phyloP scores from a whole-genome alignment of 1,140 invertebrate species.

The Leptopilina clavipes region DNA sequence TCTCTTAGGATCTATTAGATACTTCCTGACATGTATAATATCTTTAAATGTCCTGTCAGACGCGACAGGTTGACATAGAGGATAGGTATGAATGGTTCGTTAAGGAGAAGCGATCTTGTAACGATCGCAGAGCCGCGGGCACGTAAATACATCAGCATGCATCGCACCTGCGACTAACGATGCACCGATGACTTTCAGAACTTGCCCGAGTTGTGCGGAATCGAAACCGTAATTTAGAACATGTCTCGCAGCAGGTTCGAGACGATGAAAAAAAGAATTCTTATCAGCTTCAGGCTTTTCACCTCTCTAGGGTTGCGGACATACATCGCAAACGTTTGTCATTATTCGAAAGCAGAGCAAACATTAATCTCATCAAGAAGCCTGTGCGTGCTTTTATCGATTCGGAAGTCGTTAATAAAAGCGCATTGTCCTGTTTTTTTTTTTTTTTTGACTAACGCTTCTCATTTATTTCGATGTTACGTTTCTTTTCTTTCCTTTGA shows the following conservation, averaged over 20 bases:
- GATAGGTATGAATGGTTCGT: conserved; percentile 31
- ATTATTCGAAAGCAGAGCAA: conserved; percentile 10
- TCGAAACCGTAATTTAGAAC: conserved; percentile 31
- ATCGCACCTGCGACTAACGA: conserved; percentile 30
- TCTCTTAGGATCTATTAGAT: conserved; percentile 23
- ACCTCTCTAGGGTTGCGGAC: not conserved
- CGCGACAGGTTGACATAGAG: conserved; percentile 4
- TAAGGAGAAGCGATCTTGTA: conserved; percentile 24
- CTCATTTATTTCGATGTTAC: conserved; percentile 13
- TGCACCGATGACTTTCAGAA: conserved; percentile 31
- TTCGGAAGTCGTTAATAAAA: conserved; percentile 24
- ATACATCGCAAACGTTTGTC: conserved; percentile 6
- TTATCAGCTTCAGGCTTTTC: not conserved
- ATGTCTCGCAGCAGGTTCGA: not conserved
- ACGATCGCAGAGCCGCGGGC: conserved; percentile 27
- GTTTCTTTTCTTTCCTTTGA: not conserved
- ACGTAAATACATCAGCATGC: conserved; percentile 29
- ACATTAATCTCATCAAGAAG: conserved; percentile 3
- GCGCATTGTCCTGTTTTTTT: conserved; percentile 22
- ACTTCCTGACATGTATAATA: conserved; percentile 33
- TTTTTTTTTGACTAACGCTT: not conserved
- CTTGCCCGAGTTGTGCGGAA: conserved; percentile 7
- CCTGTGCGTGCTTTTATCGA: not conserved
- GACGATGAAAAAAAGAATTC: not conserved
- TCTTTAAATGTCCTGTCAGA: conserved; percentile 22